Evolutionary conservation across 2,797 vertebrate species (phyloP).

Genomic region (Mus minutoides): DNA sequence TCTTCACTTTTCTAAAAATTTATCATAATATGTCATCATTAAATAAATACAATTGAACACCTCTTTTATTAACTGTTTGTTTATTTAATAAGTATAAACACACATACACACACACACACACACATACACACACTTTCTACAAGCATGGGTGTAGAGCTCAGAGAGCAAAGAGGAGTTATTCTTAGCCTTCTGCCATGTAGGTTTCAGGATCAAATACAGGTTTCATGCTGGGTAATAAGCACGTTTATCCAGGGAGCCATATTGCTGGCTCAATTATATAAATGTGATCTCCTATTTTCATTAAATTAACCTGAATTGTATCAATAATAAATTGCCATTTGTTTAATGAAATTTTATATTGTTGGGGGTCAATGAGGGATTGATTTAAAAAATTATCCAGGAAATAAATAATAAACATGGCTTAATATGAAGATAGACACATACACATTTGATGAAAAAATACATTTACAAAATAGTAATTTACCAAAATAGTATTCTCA

Average conservation of each 20-base stretch:
- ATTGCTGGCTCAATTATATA: not conserved
- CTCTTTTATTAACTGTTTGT: not conserved
- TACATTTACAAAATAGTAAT: not conserved
- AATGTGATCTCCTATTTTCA: not conserved
- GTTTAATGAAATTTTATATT: slow-evolving; percentile 1
- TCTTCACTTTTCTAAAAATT: not conserved
- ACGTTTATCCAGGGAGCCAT: not conserved
- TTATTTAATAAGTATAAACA: not conserved
- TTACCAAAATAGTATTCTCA: not conserved
- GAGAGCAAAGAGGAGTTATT: not conserved
- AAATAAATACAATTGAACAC: not conserved
- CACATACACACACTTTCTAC: not conserved
- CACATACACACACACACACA: not conserved
- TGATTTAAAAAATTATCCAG: not conserved
- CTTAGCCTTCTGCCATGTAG: not conserved
- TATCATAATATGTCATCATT: not conserved
- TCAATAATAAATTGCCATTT: not conserved
- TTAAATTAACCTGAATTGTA: slow-evolving; percentile 17
- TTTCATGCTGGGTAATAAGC: not conserved
- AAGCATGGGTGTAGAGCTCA: not conserved
- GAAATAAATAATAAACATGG: not conserved
- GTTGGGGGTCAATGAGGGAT: not conserved
- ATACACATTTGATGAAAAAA: not conserved
- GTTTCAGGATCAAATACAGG: not conserved
- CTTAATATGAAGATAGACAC: not conserved